Conservation (phyloP, 2,113 vertebrate genomes). For the Cisticola juncidis region DNA sequence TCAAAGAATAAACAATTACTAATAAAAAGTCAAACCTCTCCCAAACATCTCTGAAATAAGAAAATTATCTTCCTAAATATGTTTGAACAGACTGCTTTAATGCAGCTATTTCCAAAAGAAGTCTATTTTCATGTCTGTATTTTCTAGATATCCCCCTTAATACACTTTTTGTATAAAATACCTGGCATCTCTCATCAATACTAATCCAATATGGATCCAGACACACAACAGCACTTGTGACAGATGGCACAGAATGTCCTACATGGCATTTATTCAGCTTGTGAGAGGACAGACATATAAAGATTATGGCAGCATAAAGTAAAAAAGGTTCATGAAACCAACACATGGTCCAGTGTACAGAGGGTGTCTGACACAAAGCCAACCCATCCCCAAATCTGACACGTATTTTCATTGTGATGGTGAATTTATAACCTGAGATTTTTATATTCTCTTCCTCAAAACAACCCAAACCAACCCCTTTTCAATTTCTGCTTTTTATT, state of each 20-base stretch:
- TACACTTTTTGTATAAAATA: not conserved
- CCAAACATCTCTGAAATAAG: not conserved
- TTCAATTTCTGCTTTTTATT: not conserved
- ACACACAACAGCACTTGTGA: not conserved
- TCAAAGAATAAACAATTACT: conserved; percentile 4
- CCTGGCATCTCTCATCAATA: not conserved
- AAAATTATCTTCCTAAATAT: not conserved
- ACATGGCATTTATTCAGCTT: not conserved
- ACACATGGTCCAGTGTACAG: not conserved
- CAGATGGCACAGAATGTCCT: conserved; percentile 14
- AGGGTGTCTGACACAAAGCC: not conserved
- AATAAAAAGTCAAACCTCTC: conserved; percentile 4
- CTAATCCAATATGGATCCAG: not conserved
- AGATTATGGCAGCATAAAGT: not conserved
- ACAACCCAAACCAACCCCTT: not conserved
- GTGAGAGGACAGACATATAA: conserved; percentile 1
- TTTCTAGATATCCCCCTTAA: not conserved
- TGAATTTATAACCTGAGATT: conserved; percentile 19
- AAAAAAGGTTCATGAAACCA: not conserved
- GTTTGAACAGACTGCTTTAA: not conserved
- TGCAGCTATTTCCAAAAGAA: not conserved
- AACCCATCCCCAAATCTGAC: not conserved
- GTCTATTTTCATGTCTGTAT: not conserved
- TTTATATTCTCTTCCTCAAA: not conserved
- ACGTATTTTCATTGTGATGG: not conserved